Conservation (phyloP, 2,888 invertebrate species). For the Stenodema calcarata region DNA sequence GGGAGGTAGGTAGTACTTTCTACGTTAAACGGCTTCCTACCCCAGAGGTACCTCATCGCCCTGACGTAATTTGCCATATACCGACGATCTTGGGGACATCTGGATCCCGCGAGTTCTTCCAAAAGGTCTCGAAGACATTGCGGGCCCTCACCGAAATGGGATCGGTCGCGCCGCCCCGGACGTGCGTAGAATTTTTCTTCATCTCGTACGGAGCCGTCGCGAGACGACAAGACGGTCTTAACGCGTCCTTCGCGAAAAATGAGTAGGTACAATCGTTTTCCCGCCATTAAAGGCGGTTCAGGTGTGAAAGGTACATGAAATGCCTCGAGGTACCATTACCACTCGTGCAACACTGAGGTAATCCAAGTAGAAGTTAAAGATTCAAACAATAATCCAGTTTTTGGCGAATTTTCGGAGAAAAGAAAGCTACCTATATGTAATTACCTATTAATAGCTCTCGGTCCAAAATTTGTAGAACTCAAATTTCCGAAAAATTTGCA, state of each 20-base stretch:
- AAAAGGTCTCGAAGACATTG: neutral
- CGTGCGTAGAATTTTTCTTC: neutral
- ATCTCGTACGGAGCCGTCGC: neutral
- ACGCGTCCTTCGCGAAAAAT: neutral
- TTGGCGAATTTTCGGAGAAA: no score
- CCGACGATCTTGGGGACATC: neutral
- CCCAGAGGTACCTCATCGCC: neutral
- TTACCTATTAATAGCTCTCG: no score
- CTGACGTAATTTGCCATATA: constrained; percentile 9
- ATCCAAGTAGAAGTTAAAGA: no score
- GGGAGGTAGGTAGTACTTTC: constrained; percentile 6
- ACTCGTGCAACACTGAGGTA: no score
- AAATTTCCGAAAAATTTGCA: no score
- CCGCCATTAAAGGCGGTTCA: neutral
- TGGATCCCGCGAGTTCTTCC: neutral
- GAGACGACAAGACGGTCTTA: neutral
- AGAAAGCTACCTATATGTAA: no score
- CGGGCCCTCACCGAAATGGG: neutral
- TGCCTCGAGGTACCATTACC: no score
- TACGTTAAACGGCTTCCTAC: neutral
- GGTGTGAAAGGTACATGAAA: no score
- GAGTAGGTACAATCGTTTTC: neutral
- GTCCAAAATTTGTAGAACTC: no score
- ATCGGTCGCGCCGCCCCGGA: neutral
- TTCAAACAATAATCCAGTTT: no score